Percentiles rank a stretch among this genome's conserved stretches.
These are phyloP conservation scores for Macrochelys suwanniensis DNA, from an alignment of 2,797 vertebrate genomes.

Conservation along the genomic window DNA sequence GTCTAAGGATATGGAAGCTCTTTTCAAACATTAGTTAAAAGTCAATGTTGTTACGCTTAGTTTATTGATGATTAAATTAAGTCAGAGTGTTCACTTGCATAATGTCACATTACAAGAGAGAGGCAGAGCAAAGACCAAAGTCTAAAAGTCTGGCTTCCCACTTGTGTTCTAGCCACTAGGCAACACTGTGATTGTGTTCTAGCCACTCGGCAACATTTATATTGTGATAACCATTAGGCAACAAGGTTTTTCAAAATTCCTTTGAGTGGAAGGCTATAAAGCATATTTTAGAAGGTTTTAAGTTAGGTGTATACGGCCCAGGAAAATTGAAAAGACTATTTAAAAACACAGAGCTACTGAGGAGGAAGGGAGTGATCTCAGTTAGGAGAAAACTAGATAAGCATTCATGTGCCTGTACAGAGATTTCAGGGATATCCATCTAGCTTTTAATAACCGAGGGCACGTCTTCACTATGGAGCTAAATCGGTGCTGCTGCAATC, in stretches of 20 bases:
- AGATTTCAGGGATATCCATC: not conserved
- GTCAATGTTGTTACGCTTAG: not conserved
- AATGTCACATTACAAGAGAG: not conserved
- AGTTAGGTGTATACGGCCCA: not conserved
- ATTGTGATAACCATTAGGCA: not conserved
- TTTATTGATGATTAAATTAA: not conserved
- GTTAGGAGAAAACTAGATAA: not conserved
- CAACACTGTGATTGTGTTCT: not conserved
- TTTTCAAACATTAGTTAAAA: conserved; percentile 18
- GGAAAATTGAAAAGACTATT: not conserved
- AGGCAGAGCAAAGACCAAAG: not conserved
- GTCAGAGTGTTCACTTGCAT: not conserved
- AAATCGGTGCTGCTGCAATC: too few relatives aligned
- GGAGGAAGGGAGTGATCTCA: not conserved
- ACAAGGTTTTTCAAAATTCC: not conserved
- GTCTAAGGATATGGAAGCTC: not conserved
- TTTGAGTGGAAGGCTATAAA: not conserved
- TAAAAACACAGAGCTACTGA: not conserved
- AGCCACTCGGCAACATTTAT: not conserved
- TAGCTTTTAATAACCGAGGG: not conserved
- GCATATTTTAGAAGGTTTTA: not conserved
- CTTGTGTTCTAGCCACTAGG: not conserved
- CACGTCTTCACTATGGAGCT: too few relatives aligned
- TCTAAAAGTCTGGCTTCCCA: not conserved
- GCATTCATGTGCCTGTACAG: not conserved